phyloP scores from a whole-genome alignment of 2,797 vertebrate genomes.

The Chelon auratus region DNA sequence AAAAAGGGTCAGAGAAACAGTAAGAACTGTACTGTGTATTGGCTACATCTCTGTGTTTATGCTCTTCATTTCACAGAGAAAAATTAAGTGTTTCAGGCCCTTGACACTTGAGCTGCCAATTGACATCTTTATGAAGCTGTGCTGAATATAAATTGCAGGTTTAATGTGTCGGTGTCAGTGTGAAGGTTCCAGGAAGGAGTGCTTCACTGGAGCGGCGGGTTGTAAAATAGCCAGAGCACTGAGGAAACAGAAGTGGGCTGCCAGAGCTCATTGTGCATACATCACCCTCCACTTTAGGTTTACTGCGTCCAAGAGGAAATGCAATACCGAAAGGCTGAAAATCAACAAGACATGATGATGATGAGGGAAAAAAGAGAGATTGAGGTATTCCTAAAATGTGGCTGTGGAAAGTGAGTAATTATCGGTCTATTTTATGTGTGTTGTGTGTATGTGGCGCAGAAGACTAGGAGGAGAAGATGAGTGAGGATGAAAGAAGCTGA shows the following conservation, averaged over 20 bases:
- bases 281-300: slow-evolving; percentile 56
- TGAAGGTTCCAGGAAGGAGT: slow-evolving; percentile 24
- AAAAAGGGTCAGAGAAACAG: neutral
- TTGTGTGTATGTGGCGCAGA: neutral
- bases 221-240: slow-evolving; percentile 57
- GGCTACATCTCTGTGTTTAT: slow-evolving; percentile 13
- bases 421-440: slow-evolving; percentile 10
- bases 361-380: neutral
- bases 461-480: neutral
- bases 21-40: neutral
- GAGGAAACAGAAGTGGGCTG: slow-evolving; percentile 32
- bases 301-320: slow-evolving; percentile 39
- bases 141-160: slow-evolving; percentile 53
- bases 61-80: slow-evolving; percentile 5
- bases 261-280: slow-evolving; percentile 47
- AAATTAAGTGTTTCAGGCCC: slow-evolving; percentile 11
- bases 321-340: slow-evolving; percentile 41
- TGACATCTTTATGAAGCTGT: slow-evolving; percentile 44
- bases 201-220: slow-evolving; percentile 30
- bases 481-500: slow-evolving; percentile 15
- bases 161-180: slow-evolving; percentile 49
- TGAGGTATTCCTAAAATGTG: slow-evolving; percentile 60
- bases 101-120: slow-evolving; percentile 20
- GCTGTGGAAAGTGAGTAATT: slow-evolving; percentile 14
- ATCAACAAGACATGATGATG: slow-evolving; percentile 24